phyloP scores from a whole-genome alignment of 2,113 vertebrate species.

The Psittacula cyanocephala region DNA sequence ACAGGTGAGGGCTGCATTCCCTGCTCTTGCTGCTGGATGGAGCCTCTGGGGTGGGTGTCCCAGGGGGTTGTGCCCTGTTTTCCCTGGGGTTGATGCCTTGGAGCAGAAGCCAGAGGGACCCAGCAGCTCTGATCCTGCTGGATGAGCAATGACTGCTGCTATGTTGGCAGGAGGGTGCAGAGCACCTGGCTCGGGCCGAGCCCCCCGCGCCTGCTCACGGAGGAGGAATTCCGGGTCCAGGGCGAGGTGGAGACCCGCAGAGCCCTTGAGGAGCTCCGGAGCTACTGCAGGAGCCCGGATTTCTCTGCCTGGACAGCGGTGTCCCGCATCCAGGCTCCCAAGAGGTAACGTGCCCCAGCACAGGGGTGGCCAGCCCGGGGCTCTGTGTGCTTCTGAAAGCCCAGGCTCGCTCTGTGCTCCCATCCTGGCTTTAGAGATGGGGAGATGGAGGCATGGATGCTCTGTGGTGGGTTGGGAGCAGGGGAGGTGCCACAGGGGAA shows the following conservation, averaged over 20 bases:
- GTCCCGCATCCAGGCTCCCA: slow-evolving; percentile 90
- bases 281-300: slow-evolving; percentile 86
- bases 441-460: background rate
- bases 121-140: background rate
- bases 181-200: slow-evolving; percentile 61
- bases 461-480: fast-evolving
- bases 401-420: background rate
- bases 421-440: background rate
- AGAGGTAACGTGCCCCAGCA: slow-evolving; percentile 76
- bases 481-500: fast-evolving
- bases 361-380: fast-evolving
- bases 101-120: background rate
- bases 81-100: fast-evolving
- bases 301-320: slow-evolving; percentile 87
- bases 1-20: slow-evolving; percentile 60
- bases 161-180: slow-evolving; percentile 76
- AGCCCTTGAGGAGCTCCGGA: slow-evolving; percentile 86
- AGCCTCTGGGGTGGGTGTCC: fast-evolving
- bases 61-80: background rate
- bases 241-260: slow-evolving; percentile 86
- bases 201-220: slow-evolving; percentile 85
- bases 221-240: slow-evolving; percentile 89
- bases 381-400: background rate
- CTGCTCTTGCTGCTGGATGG: background rate
- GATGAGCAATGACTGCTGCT: background rate